phyloP scores from a whole-genome alignment of 1,140 invertebrate species.

The Aphelinus certus region DNA sequence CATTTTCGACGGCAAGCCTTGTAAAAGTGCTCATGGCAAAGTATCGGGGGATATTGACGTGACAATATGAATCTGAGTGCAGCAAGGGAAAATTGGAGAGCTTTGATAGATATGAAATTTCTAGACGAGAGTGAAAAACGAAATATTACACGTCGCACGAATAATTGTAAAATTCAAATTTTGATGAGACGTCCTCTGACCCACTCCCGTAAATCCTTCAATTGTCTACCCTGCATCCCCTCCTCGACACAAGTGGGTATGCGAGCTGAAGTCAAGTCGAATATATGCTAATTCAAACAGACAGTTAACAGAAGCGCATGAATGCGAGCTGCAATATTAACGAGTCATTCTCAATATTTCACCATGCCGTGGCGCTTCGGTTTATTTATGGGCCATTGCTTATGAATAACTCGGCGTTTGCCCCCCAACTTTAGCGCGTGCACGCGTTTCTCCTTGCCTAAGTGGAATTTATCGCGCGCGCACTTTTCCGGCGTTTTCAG shows the following conservation, averaged over 20 bases:
- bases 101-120: too few relatives aligned
- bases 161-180: not conserved
- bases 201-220: too few relatives aligned
- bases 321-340: conserved; percentile 31
- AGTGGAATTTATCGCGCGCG: conserved; percentile 37
- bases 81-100: too few relatives aligned
- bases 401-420: conserved; percentile 30
- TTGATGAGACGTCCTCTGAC: too few relatives aligned
- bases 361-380: not conserved
- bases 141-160: not conserved
- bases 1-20: not conserved
- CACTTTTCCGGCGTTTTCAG: not conserved
- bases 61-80: too few relatives aligned
- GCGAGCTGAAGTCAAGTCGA: not conserved
- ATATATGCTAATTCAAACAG: conserved; percentile 11
- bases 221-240: too few relatives aligned
- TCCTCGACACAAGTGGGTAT: too few relatives aligned
- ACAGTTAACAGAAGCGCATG: not conserved
- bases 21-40: not conserved
- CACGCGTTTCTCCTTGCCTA: conserved; percentile 14
- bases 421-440: not conserved
- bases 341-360: conserved; percentile 39
- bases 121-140: too few relatives aligned
- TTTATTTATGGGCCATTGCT: conserved; percentile 41
- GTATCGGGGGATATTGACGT: too few relatives aligned